These are phyloP conservation scores for Tinea pellionella DNA, from an alignment of 2,888 invertebrate species.

Conservation along the genomic window DNA sequence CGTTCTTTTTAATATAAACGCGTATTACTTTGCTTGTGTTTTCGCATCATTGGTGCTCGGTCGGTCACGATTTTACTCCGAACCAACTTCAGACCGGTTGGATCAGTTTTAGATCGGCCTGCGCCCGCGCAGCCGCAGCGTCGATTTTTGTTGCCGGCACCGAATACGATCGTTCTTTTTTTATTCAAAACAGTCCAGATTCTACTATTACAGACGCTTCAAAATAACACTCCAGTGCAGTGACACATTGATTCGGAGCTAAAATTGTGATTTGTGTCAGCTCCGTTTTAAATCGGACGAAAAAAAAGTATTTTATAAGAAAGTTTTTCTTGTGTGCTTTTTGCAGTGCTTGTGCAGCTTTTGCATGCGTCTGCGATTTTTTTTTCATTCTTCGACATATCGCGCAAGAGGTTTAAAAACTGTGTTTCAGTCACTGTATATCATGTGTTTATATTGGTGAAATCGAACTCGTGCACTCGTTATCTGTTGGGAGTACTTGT, in stretches of 20 bases:
- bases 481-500: conserved; percentile 5
- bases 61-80: conserved; percentile 34
- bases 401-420: conserved; percentile 12
- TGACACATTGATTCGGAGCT: conserved; percentile 8
- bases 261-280: not conserved
- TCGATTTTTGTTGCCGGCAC: conserved; percentile 22
- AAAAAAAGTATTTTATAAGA: conserved; percentile 6
- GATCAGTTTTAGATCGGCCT: conserved; percentile 56
- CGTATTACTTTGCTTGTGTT: not conserved
- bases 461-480: conserved; percentile 3
- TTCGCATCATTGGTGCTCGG: conserved; percentile 22
- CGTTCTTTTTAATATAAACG: conserved; percentile 7
- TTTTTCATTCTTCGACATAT: conserved; percentile 13
- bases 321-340: conserved; percentile 20
- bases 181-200: conserved; percentile 16
- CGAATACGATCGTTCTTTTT: conserved; percentile 23
- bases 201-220: conserved; percentile 13
- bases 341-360: conserved; percentile 33
- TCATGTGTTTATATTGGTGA: conserved; percentile 3
- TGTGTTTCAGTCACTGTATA: not conserved
- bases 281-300: not conserved
- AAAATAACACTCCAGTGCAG: conserved; percentile 12
- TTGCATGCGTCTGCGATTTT: conserved; percentile 24
- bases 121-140: conserved; percentile 44
- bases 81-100: conserved; percentile 53